These are phyloP conservation scores for Sinosuthora webbiana DNA, from an alignment of 2,113 vertebrate species.

Conservation along the genomic window DNA sequence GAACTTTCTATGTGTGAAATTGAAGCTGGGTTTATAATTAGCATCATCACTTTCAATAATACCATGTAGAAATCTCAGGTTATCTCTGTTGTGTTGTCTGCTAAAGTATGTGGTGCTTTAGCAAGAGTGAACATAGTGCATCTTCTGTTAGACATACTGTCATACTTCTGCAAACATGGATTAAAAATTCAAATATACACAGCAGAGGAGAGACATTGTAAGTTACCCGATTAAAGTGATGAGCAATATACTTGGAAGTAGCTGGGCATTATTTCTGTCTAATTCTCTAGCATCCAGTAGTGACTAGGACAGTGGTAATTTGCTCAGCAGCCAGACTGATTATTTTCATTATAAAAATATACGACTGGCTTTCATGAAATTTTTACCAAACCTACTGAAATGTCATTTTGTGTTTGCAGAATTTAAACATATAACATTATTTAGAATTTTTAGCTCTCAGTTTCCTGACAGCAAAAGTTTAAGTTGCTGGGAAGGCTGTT, in stretches of 20 bases:
- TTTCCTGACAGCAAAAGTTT: not conserved
- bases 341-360: not conserved
- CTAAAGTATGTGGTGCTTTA: not conserved
- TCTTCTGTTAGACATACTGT: not conserved
- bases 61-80: not conserved
- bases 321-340: rapidly evolving
- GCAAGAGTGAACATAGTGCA: not conserved
- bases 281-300: not conserved
- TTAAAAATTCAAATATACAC: not conserved
- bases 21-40: not conserved
- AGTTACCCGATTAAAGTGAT: not conserved
- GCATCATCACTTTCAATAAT: not conserved
- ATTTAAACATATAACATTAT: not conserved
- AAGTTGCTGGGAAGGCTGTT: not conserved
- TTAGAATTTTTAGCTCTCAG: not conserved
- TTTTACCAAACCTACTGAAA: not conserved
- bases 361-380: not conserved
- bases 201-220: not conserved
- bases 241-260: not conserved
- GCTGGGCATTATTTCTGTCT: not conserved
- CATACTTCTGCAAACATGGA: not conserved
- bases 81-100: not conserved
- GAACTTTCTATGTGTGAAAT: not conserved
- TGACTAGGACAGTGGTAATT: not conserved
- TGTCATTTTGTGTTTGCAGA: not conserved